These are phyloP conservation scores for Melangyna quadrimaculata DNA, from an alignment of 2,888 invertebrate species.

Conservation along the genomic window DNA sequence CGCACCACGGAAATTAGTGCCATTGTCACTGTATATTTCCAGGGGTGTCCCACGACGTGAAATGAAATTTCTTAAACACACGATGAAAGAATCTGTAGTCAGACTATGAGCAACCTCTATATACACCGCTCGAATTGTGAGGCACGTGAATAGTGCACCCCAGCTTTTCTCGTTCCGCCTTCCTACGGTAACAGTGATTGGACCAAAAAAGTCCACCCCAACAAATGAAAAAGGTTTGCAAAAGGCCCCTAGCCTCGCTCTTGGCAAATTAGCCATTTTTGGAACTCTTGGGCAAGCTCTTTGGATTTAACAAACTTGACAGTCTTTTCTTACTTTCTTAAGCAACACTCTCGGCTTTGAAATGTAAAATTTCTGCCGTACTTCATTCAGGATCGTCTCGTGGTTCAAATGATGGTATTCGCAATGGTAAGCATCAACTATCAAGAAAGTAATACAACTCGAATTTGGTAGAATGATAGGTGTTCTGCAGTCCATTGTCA, in stretches of 20 bases:
- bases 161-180: slow-evolving; percentile 28
- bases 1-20: background rate
- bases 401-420: background rate
- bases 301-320: slow-evolving; percentile 35
- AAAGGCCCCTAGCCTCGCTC: slow-evolving; percentile 53
- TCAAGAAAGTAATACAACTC: background rate
- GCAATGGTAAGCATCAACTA: background rate
- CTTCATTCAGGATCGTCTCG: background rate
- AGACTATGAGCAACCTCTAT: too few species aligned
- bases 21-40: too few species aligned
- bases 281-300: slow-evolving; percentile 23
- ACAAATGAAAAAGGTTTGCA: slow-evolving; percentile 34
- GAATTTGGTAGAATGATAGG: background rate
- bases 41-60: too few species aligned
- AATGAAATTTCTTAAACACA: too few species aligned
- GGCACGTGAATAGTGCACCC: slow-evolving; percentile 46
- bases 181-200: slow-evolving; percentile 33
- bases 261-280: slow-evolving; percentile 55
- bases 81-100: too few species aligned
- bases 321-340: slow-evolving; percentile 28
- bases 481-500: background rate
- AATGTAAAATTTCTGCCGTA: slow-evolving; percentile 24
- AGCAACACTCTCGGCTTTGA: slow-evolving; percentile 20
- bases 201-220: slow-evolving; percentile 51
- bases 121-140: too few species aligned